Base-by-base conservation (phyloP, 2,888 invertebrate species). In the Ptychoptera contaminata region DNA sequence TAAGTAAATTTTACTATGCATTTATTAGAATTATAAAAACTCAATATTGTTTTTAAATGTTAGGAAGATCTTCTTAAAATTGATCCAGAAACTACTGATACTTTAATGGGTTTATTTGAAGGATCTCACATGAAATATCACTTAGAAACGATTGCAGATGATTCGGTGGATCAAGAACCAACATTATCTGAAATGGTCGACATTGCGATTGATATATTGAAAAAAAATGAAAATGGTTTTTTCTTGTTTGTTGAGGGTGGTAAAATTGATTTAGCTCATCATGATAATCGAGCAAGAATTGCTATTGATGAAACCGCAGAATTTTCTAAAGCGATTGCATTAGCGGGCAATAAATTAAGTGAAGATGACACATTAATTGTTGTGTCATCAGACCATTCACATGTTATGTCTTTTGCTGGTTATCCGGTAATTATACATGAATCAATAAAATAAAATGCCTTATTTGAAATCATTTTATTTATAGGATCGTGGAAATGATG, bases 361-460 rank as follows among this genome's bases (percentile, higher is more conserved):
- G 61, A 63, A 1, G 67, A 76, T 0, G 82, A 91, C 14, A 91
- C 91, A 0, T 66, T 91, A 16, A 71, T 88, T 9, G 72, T 91
- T 2, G 87, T 85, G 11, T 84, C 85, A 0, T 73, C 85, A 1
- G 87, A 87, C 62, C 87, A 87, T 56, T 77, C 83, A 2, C 86
- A 87, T 57, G 77, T 79, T 0, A 76, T 87, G 73, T 73, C 73
- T 10, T 73, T 79, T 45, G 74, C 73, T 23, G 87, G 87, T 0
- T 86, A 87, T 58, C 74, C 80, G 37, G 68, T 64, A 51, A 58
- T 32, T 9, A 32, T 32, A 11, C n/a, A 32, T 32, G 4, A n/a
- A 32, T 32, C 8, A 11, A 11, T 32, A 32, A 8, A 32, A 9
- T 7, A 32, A 7, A 7, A 32, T 32, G 9, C 75, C n/a, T 55